Evolutionary conservation across 2,888 invertebrate genomes (phyloP).

Genomic region (Phengaris arion): DNA sequence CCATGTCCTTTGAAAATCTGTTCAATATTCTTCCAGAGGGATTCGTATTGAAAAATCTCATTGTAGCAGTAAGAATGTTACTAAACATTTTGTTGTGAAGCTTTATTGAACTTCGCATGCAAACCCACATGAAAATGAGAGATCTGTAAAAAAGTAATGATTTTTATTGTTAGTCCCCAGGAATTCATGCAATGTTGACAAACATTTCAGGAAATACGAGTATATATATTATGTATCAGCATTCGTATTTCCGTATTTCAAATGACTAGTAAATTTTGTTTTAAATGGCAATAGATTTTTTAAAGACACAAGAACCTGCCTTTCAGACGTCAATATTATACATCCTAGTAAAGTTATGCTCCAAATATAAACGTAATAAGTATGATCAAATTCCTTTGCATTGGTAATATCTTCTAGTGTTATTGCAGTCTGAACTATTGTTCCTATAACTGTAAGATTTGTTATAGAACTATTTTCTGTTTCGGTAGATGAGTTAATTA

Average conservation of each 20-base stretch:
- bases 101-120: constrained; percentile 85
- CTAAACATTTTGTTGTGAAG: constrained; percentile 89
- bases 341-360: constrained; percentile 23
- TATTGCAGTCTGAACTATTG: constrained; percentile 16
- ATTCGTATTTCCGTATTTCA: too few relatives aligned
- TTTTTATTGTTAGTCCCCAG: background rate
- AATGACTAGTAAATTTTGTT: background rate
- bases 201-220: too few relatives aligned
- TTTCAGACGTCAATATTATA: constrained; percentile 13
- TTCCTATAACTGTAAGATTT: constrained; percentile 4
- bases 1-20: constrained; percentile 91
- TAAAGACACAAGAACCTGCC: background rate
- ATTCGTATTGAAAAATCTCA: constrained; percentile 91
- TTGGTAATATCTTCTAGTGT: constrained; percentile 3
- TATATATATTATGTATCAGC: too few relatives aligned
- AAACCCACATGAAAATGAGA: constrained; percentile 84
- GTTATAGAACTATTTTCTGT: background rate
- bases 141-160: constrained; percentile 66
- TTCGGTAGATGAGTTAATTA: background rate
- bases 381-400: constrained; percentile 19
- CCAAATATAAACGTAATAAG: constrained; percentile 28
- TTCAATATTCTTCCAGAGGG: constrained; percentile 90
- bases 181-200: background rate
- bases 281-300: background rate
- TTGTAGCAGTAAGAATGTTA: constrained; percentile 81